Percentiles rank a stretch among this genome's conserved stretches.
Conservation (phyloP, 2,113 vertebrate species). For the Sorex araneus region DNA sequence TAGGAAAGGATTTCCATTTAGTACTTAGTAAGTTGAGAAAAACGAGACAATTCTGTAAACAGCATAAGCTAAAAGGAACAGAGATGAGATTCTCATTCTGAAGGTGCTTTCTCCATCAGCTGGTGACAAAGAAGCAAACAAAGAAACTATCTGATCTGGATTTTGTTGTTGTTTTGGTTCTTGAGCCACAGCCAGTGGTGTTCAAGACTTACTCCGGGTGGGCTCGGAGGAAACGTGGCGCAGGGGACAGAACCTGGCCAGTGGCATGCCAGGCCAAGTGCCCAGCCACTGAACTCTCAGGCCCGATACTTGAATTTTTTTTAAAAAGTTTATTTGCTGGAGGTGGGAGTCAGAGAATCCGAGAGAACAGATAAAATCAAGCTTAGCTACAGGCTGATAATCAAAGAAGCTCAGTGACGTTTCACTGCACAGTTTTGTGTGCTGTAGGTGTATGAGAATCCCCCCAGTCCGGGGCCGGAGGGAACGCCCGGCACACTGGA, state of each 20-base stretch:
- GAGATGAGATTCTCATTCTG: slow-evolving; percentile 41
- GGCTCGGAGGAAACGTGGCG: too few relatives aligned
- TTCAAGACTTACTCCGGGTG: too few relatives aligned
- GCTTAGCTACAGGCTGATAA: not conserved
- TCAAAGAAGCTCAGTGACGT: not conserved
- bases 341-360: not conserved
- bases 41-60: slow-evolving; percentile 47
- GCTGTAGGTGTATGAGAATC: slow-evolving; percentile 22
- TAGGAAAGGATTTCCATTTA: not conserved
- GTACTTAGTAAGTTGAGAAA: slow-evolving; percentile 43
- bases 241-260: too few relatives aligned
- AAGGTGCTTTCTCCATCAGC: slow-evolving; percentile 31
- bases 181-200: too few relatives aligned
- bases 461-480: not conserved
- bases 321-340: slow-evolving; percentile 30
- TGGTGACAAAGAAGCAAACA: slow-evolving; percentile 1
- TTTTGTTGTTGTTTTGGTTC: too few relatives aligned
- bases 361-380: not conserved
- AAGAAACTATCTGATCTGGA: not conserved
- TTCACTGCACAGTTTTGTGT: slow-evolving; percentile 3
- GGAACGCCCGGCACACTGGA: too few relatives aligned
- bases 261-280: too few relatives aligned
- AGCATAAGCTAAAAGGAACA: slow-evolving; percentile 21
- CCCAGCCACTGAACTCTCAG: too few relatives aligned
- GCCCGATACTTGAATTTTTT: not conserved